A percentile compares a stretch with the other conserved stretches of the same genome.
phyloP scores from a whole-genome alignment of 2,888 invertebrate species.

The Gnatocerus cornutus region DNA sequence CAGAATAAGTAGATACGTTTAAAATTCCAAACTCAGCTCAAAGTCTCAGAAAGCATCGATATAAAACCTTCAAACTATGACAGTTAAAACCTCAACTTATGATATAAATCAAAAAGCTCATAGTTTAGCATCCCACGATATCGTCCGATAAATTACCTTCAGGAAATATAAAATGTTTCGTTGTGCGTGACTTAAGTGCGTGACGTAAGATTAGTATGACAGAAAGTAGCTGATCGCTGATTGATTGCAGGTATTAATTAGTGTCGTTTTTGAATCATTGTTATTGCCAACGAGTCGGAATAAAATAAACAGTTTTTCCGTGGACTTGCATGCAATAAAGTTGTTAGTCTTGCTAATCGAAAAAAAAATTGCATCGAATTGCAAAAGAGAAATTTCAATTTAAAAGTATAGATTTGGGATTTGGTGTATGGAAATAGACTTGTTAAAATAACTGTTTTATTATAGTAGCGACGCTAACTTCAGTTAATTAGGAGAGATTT shows the following conservation, averaged over 20 bases:
- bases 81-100: too few species aligned
- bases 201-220: conserved; percentile 45
- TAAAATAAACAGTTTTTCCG: neutral
- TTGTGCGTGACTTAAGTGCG: conserved; percentile 50
- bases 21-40: too few species aligned
- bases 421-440: too few species aligned
- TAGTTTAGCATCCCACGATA: conserved; percentile 51
- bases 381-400: too few species aligned
- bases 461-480: too few species aligned
- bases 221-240: conserved; percentile 50
- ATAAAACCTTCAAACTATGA: too few species aligned
- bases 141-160: conserved; percentile 52
- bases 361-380: neutral
- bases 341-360: neutral
- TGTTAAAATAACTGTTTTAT: too few species aligned
- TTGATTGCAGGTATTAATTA: conserved; percentile 44
- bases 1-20: too few species aligned
- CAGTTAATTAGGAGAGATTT: too few species aligned
- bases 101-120: too few species aligned
- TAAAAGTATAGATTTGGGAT: too few species aligned
- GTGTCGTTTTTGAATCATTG: conserved; percentile 5
- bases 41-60: too few species aligned
- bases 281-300: neutral
- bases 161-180: conserved; percentile 48
- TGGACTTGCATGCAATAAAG: conserved; percentile 7